Base-by-base conservation (phyloP, 1,140 invertebrate genomes). In the Dinoponera quadriceps region DNA sequence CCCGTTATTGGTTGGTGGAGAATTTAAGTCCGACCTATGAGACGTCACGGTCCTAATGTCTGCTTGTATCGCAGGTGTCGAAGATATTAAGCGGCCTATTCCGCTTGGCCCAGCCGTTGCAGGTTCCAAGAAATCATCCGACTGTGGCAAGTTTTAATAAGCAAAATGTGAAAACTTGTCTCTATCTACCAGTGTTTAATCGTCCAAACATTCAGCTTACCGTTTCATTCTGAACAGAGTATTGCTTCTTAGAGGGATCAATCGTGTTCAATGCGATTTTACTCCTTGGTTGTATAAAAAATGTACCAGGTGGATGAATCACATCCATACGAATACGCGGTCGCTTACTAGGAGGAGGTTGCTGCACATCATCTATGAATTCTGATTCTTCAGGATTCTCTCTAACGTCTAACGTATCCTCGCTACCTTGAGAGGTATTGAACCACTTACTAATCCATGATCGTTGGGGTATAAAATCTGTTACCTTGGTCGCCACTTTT, bases 361-460 rank as follows among this genome's bases (percentile, higher is more conserved):
- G 87, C 9, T 86, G 88, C 25, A 66, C 55, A 60, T 91, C 89
- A 22, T 94, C 93, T 11, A 92, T 86, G 0, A 85, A 71, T 54
- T 89, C 87, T 18, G 85, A 74, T 3, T 91, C 90, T n/a, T 93
- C 89, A 11, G 57, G 16, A 65, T 83, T 91, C 5, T 90, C 89
- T 27, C 48, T 68, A 16, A 90, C 85, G 2, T 90, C 85, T 62
- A 84, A 81, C 0, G 84, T 33, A 44, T 89, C 84, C 7, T 83
- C 88, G 68, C 91, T 89, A 71, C 89, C 89, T 86, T 93, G 91
- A 14, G 93, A 92, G 27, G 86, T 89, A 75, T 94, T 94, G 57
- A 94, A 94, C 93, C 92, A 94, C 75, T 94, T 94, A 82, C 92
- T 93, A 51, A 94, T 93, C 93, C 93, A 94, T 0, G 91, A 94